These are phyloP conservation scores for Shargacucullia verbasci DNA, from an alignment of 2,888 invertebrate species.

Conservation along the genomic window DNA sequence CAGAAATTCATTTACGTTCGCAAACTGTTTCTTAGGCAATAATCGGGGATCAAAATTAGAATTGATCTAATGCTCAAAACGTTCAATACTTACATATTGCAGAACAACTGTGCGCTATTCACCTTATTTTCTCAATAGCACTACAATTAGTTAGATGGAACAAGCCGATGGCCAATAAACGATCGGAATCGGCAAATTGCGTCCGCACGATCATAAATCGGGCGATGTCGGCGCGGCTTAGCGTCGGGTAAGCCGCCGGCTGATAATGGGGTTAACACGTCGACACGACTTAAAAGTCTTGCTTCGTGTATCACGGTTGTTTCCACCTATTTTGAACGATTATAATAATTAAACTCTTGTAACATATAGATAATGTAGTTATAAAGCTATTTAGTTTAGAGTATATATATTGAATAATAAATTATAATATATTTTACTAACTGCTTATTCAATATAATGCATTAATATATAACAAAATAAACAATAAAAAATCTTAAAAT, in stretches of 20 bases:
- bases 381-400: no score
- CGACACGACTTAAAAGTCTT: constrained; percentile 77
- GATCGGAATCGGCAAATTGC: constrained; percentile 83
- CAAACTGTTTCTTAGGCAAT: no score
- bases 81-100: background rate
- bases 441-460: no score
- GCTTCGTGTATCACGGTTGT: constrained; percentile 36
- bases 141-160: constrained; percentile 41
- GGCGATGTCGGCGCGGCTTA: constrained; percentile 78
- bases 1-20: no score
- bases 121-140: constrained; percentile 1
- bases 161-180: constrained; percentile 77
- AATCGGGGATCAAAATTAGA: no score
- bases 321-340: constrained; percentile 46
- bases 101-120: background rate
- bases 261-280: constrained; percentile 86
- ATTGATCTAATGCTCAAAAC: background rate
- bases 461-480: no score
- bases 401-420: no score
- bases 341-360: constrained; percentile 26
- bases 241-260: constrained; percentile 71
- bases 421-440: no score
- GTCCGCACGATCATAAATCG: constrained; percentile 80
- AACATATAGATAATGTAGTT: no score
- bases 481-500: no score